These are phyloP conservation scores for Manacus vitellinus DNA, from an alignment of 2,113 vertebrate species.

Conservation along the genomic window DNA sequence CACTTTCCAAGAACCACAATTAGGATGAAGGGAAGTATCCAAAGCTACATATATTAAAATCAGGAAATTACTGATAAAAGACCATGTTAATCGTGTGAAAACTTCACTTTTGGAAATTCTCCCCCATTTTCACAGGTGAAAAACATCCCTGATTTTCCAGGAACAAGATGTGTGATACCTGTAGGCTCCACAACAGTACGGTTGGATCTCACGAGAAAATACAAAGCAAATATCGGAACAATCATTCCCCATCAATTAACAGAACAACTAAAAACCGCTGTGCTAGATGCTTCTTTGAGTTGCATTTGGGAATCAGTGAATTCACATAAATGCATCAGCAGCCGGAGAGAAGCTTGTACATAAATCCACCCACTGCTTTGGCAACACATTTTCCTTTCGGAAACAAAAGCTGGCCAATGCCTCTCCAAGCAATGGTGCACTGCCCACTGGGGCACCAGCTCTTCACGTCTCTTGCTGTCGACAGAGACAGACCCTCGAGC, in stretches of 20 bases:
- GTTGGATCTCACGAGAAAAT: background rate
- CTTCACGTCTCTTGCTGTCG: background rate
- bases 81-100: accelerated
- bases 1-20: background rate
- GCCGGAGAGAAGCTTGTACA: background rate
- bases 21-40: background rate
- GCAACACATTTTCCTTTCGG: background rate
- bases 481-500: background rate
- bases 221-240: background rate
- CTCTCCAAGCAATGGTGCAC: accelerated
- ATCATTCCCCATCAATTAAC: background rate
- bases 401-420: background rate
- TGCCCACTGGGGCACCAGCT: background rate
- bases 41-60: background rate
- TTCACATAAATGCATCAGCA: background rate
- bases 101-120: background rate
- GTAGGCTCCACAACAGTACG: background rate
- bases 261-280: background rate
- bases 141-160: background rate
- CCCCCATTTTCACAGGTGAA: background rate
- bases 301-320: background rate
- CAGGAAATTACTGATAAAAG: background rate
- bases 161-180: background rate
- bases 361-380: background rate
- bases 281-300: background rate